Base-by-base conservation (phyloP, 2,113 vertebrate species). In the Morone chrysops region DNA sequence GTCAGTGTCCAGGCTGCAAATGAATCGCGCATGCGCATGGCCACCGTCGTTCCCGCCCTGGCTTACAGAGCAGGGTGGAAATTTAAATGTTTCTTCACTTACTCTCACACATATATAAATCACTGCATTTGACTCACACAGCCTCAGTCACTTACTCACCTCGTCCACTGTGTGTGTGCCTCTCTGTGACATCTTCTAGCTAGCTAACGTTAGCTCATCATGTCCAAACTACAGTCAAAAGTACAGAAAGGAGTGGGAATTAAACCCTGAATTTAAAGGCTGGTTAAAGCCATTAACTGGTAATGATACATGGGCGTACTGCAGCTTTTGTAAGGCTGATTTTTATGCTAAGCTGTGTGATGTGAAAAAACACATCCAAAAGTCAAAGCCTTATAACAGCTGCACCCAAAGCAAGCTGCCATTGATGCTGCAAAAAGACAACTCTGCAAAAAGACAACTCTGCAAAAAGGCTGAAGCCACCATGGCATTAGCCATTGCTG, bases 201-300 rank as follows among this genome's bases (percentile, higher is more conserved):
- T 5, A 31, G 31, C 31, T 31, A 31, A 4, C 1, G 20, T 57
- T 48, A 31, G 22, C 8, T 45, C n/a, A 22, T 71, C 22, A 59
- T 59, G 22, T 69, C 65, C 40, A 50, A 69, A 69, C 8, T 47
- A 6, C 48, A 47, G 7, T 41, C 43, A 43, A 11, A 71, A 71
- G 20, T 63, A 62, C 47, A 65, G 59, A 59, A 68, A 51, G n/a
- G 43, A 68, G 17, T 68, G 62, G 71, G 62, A 81, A 75, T 73
- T 50, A 38, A 80, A 65, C 40, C 59, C 59, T 56, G 68, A 71
- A 7, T 56, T 80, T 10, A 14, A 80, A 63, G 59, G 68, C 18
- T 79, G 56, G 66, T 79, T 70, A 13, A 70, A 70, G 56, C 41
- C 20, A 0, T 41, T 70, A 62, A 70, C 70, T 70, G 47, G 67